A percentile compares a stretch with the other conserved stretches of the same genome.
Conservation (phyloP, 2,888 invertebrate genomes). For the Drosophila mayaguana region DNA sequence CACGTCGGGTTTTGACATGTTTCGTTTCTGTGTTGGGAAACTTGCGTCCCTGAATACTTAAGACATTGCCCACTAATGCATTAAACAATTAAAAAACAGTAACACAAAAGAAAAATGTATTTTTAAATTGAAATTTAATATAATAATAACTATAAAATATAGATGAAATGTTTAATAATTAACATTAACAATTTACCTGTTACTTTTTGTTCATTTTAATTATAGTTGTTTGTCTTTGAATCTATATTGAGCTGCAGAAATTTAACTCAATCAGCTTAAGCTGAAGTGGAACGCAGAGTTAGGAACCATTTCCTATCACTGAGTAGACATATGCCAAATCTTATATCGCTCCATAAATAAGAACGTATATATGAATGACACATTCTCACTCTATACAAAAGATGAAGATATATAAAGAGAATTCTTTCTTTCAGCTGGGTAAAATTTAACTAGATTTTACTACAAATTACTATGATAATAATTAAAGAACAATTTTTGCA, state of each 20-base stretch:
- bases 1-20: conserved; percentile 39
- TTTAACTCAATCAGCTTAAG: not conserved
- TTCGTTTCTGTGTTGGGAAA: conserved; percentile 15
- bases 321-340: not conserved
- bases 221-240: not conserved
- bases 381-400: no score
- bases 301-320: not conserved
- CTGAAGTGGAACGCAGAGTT: not conserved
- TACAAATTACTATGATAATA: no score
- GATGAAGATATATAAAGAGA: no score
- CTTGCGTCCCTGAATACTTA: conserved; percentile 8
- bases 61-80: not conserved
- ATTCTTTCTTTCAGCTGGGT: no score
- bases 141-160: not conserved
- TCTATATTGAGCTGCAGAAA: not conserved
- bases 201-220: no score
- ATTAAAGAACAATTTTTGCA: no score
- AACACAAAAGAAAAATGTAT: not conserved
- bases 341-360: not conserved
- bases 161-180: not conserved
- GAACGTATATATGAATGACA: not conserved
- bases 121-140: not conserved
- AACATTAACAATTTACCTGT: no score
- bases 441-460: no score
- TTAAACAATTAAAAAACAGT: not conserved